Evolutionary conservation across 2,888 invertebrate species (phyloP), one percentile per base, ranked within the genome.

Genomic region (Macrosoma leucophasiata): DNA sequence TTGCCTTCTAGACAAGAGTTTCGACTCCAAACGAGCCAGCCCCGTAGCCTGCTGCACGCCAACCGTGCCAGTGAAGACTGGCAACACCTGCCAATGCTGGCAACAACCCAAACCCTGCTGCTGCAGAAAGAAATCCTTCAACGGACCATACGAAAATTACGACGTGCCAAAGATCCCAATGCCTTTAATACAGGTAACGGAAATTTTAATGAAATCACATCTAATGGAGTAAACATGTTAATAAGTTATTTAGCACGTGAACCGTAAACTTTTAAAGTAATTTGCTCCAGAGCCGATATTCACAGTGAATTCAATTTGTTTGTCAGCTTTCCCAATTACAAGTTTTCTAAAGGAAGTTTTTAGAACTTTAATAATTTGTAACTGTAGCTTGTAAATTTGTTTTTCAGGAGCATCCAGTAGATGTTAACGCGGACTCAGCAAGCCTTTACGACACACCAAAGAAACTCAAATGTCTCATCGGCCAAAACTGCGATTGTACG

Each of bases 361-460:
- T n/a, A n/a, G n/a, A n/a, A n/a, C n/a, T n/a, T n/a, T n/a, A n/a
- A n/a, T n/a, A n/a, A n/a, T n/a, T n/a, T n/a, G n/a, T n/a, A n/a
- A n/a, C n/a, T n/a, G n/a, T n/a, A n/a, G n/a, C n/a, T n/a, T n/a
- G n/a, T n/a, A n/a, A n/a, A n/a, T n/a, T n/a, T n/a, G n/a, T n/a
- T 25, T 70, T 66, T n/a, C 65, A 85, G 84, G 84, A 86, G 67
- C 69, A 84, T 46, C 77, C 85, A 48, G 52, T 65, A 42, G 79
- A 79, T 43, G 51, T 52, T 23, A 61, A 52, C 42, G 29, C 53
- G 19, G 70, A 73, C 33, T 55, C 74, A 5, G 62, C 82, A 35
- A 89, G 88, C 52, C 81, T 90, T 55, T 92, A 92, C 74, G 92
- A 92, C 55, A 91, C 91, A 57, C 91, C 91, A 61, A 86, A 90